phyloP scores from a whole-genome alignment of 2,113 vertebrate genomes.

The Probosciger aterrimus region DNA sequence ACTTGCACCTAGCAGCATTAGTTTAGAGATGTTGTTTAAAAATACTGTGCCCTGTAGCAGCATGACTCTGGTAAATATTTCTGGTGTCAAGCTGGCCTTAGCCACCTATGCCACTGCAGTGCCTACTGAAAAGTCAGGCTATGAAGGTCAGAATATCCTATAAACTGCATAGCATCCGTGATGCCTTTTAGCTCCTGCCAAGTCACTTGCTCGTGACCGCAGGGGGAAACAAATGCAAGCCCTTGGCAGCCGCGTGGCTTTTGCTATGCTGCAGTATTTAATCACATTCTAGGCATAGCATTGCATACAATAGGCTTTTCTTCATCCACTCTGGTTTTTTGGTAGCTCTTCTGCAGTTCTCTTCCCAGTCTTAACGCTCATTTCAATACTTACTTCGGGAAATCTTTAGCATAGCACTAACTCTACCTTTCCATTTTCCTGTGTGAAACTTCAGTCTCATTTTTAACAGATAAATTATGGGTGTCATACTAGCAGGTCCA shows the following conservation, averaged over 20 bases:
- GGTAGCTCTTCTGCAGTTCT: not conserved
- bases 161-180: not conserved
- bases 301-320: not conserved
- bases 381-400: not conserved
- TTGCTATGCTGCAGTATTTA: fast-evolving
- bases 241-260: not conserved
- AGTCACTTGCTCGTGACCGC: not conserved
- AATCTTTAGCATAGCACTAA: not conserved
- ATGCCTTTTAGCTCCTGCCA: constrained; percentile 27
- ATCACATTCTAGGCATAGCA: not conserved
- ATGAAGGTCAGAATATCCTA: constrained; percentile 36
- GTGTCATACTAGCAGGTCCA: not conserved
- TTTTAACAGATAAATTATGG: not conserved
- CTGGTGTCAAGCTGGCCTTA: not conserved
- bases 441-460: not conserved
- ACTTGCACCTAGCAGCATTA: fast-evolving
- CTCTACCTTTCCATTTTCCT: not conserved
- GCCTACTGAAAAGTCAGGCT: not conserved
- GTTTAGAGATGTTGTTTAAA: not conserved
- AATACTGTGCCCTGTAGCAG: not conserved
- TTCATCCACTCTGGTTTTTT: not conserved
- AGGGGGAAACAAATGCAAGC: not conserved
- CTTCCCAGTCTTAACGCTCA: not conserved
- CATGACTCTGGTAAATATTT: not conserved
- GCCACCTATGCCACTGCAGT: not conserved